Conservation (phyloP, 2,888 invertebrate genomes). For the Tachina lurida region DNA sequence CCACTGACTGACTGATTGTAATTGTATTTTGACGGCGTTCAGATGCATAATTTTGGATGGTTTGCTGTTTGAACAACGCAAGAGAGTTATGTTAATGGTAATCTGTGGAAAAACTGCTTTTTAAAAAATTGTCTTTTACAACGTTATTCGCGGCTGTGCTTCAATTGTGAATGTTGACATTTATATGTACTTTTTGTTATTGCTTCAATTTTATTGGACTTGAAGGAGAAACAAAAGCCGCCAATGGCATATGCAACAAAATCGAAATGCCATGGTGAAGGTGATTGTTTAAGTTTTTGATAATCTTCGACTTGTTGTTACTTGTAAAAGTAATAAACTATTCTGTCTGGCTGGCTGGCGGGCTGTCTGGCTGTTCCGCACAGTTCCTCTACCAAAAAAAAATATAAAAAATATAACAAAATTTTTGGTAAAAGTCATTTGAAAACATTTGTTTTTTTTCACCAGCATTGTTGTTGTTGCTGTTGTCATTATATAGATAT, state of each 20-base stretch:
- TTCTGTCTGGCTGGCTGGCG: conserved; percentile 26
- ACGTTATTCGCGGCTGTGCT: too few relatives aligned
- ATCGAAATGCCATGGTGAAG: conserved; percentile 57
- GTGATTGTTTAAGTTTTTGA: conserved; percentile 48
- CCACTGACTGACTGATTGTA: too few relatives aligned
- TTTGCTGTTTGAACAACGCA: too few relatives aligned
- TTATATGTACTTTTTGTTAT: conserved; percentile 64
- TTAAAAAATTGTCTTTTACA: too few relatives aligned
- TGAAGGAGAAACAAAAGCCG: conserved; percentile 26
- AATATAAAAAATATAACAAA: conserved; percentile 18
- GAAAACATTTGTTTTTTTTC: conserved; percentile 25
- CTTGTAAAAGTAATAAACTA: conserved; percentile 41
- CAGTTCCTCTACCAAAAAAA: background rate
- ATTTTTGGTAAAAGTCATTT: conserved; percentile 43
- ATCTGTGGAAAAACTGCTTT: too few relatives aligned
- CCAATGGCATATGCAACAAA: background rate
- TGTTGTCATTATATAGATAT: conserved; percentile 19
- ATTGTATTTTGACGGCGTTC: too few relatives aligned
- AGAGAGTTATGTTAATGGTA: too few relatives aligned
- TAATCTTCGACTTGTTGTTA: conserved; percentile 39
- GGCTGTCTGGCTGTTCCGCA: background rate
- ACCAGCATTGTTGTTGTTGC: background rate
- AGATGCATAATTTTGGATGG: too few relatives aligned
- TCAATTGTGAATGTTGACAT: conserved; percentile 66
- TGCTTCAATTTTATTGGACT: conserved; percentile 17